A percentile compares a stretch with the other conserved stretches of the same genome.
These are phyloP conservation scores for Smutsia temminckii DNA, from an alignment of 2,797 vertebrate genomes.

Conservation along the genomic window DNA sequence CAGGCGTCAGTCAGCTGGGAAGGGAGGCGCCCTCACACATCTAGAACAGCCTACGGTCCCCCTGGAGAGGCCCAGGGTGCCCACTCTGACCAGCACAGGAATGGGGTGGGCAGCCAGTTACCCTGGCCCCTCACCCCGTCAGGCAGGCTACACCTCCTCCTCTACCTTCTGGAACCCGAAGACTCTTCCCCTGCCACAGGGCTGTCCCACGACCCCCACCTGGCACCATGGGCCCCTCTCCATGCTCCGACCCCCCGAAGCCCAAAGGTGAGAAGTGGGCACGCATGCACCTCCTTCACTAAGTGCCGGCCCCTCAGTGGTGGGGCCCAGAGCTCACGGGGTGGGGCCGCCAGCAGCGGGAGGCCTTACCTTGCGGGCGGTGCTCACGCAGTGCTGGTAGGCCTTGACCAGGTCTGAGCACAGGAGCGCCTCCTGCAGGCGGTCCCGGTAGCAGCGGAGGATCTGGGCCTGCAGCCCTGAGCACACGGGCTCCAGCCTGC, in stretches of 20 bases:
- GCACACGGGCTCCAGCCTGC: slow-evolving; percentile 90
- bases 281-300: no score
- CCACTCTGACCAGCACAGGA: not conserved
- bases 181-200: not conserved
- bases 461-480: slow-evolving; percentile 91
- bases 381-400: slow-evolving; percentile 92
- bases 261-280: not conserved
- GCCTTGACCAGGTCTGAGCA: slow-evolving; percentile 94
- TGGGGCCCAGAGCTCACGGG: not conserved
- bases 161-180: not conserved
- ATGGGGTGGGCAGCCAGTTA: no score
- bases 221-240: not conserved
- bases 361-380: slow-evolving; percentile 91
- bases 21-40: no score
- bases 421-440: slow-evolving; percentile 88
- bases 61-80: no score
- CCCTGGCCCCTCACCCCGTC: not conserved
- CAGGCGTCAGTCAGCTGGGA: not conserved
- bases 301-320: not conserved
- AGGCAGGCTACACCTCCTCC: fast-evolving
- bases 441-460: slow-evolving; percentile 91
- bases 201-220: no score
- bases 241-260: no score
- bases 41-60: no score
- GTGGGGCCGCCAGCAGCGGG: no score